These are phyloP conservation scores for Notodromas monacha DNA, from an alignment of 2,888 invertebrate species.

Conservation along the genomic window DNA sequence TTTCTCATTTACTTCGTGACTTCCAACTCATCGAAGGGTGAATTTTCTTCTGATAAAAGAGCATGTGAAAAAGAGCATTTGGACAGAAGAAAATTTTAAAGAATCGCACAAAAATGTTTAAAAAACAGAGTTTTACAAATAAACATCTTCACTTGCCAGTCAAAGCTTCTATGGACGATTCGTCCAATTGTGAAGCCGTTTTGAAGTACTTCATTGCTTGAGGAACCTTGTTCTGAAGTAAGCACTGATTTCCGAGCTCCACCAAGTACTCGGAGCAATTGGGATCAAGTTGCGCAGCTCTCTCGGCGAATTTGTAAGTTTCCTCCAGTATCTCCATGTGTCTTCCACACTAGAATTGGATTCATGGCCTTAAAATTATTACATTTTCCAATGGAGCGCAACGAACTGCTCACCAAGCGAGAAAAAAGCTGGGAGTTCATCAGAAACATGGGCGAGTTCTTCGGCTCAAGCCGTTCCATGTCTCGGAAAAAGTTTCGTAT, in stretches of 20 bases:
- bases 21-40: no score
- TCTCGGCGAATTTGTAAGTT: constrained; percentile 40
- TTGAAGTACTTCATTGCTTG: constrained; percentile 48
- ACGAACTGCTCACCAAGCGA: constrained; percentile 31
- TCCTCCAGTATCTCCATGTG: constrained; percentile 30
- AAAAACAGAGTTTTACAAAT: neutral
- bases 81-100: constrained; percentile 5
- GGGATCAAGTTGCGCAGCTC: constrained; percentile 33
- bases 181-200: constrained; percentile 47
- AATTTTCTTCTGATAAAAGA: no score
- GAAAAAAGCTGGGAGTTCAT: constrained; percentile 29
- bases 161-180: constrained; percentile 40
- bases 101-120: neutral
- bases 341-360: constrained; percentile 16
- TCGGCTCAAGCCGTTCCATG: constrained; percentile 34
- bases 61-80: no score
- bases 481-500: constrained; percentile 31
- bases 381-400: no score
- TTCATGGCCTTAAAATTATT: no score
- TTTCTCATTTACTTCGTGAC: no score
- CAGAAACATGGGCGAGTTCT: constrained; percentile 34
- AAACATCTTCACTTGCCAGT: constrained; percentile 10
- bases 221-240: constrained; percentile 33
- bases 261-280: constrained; percentile 34
- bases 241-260: constrained; percentile 46